Conservation (phyloP, 2,888 invertebrate genomes). For the Phymatocera aterrima region DNA sequence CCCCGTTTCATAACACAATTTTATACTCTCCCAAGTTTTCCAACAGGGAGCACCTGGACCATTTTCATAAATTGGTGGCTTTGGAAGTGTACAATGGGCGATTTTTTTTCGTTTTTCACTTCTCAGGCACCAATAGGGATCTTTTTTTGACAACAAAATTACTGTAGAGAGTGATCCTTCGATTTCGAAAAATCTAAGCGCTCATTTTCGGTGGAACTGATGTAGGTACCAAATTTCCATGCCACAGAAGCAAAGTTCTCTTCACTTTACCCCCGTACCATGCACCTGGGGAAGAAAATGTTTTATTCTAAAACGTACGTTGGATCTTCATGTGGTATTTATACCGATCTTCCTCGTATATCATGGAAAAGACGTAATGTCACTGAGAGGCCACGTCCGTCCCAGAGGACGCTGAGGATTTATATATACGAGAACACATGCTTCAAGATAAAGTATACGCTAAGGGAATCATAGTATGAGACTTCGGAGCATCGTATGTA, state of each 20-base stretch:
- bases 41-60: background rate
- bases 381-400: conserved; percentile 16
- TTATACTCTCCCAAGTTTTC: background rate
- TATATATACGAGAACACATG: background rate
- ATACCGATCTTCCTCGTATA: background rate
- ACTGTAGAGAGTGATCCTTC: too few species aligned
- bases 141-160: too few species aligned
- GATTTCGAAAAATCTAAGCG: background rate
- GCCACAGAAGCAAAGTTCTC: background rate
- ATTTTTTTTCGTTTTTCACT: background rate
- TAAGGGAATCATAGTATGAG: background rate
- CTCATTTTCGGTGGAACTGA: background rate
- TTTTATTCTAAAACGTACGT: background rate
- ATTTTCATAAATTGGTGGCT: background rate
- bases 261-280: background rate
- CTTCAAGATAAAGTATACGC: background rate
- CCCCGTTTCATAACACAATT: conserved; percentile 12
- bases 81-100: too few species aligned
- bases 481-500: background rate
- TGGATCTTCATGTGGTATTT: background rate
- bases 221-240: background rate
- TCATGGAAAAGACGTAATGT: conserved; percentile 5
- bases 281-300: background rate
- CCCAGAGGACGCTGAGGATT: conserved; percentile 25
- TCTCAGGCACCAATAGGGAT: too few species aligned